Evolutionary conservation across 2,113 vertebrate species (phyloP), one percentile per base, ranked within the genome.

Genomic region (Penelope pileata): DNA sequence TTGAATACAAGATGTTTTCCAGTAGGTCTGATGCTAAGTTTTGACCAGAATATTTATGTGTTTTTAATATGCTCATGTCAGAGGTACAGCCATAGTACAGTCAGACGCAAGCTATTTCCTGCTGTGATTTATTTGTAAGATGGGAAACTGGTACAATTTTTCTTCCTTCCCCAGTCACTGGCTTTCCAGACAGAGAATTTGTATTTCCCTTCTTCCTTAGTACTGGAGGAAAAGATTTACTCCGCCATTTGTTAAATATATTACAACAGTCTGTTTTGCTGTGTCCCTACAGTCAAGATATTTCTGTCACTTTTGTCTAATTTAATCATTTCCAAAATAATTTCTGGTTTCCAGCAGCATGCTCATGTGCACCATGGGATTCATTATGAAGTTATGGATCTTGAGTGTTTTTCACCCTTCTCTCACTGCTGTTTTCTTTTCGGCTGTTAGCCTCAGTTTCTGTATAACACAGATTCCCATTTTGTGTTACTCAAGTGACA

Each of bases 241-340:
- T 88, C 36, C 43, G 6, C 60, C 73, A 86, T 95, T 94, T 91
- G 59, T 81, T 56, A 91, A 93, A 96, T 90, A 64, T 75, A 95
- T 93, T 94, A 40, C 94, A 91, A 18, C 6, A 0, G 10, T 90
- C 83, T 91, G 88, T 93, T 94, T 89, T 72, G 70, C 92, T 82
- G n/a, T 62, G 78, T 59, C 88, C 81, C 82, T 74, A 7, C 76
- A 80, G 64, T 91, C 45, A 7, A 78, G 84, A 77, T 79, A 94
- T 90, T 95, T 94, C 73, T 95, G 94, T 91, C 72, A 77, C 66
- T 91, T 94, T 36, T 30, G 42, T 72, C 45, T 95, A 69, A 83
- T 91, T 95, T 93, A 96, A 93, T 94, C 3, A 88, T 90, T 96
- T 88, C 90, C 60, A 86, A 86, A 95, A 85, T 89, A 93, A 94